Conservation (phyloP, 2,797 vertebrate genomes). For the Dipus sagitta region DNA sequence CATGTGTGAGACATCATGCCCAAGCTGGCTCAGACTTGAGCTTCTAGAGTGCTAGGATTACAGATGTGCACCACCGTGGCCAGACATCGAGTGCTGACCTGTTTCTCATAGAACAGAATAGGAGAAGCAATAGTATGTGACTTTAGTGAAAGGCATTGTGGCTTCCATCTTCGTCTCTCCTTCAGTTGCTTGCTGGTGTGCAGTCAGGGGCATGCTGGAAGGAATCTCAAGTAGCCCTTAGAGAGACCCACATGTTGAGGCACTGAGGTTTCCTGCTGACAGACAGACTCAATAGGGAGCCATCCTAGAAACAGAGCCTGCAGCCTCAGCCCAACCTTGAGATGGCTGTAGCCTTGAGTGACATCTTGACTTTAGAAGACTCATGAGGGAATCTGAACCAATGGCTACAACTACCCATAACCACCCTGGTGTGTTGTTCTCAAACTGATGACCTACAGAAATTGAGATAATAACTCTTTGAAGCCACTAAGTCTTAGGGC, state of each 20-base stretch:
- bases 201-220: neutral
- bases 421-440: neutral
- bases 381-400: neutral
- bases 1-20: neutral
- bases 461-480: constrained; percentile 45
- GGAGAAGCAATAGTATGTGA: neutral
- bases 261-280: neutral
- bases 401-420: neutral
- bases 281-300: neutral
- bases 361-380: neutral
- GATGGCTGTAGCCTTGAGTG: neutral
- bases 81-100: no score
- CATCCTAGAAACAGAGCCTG: neutral
- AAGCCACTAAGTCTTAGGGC: neutral
- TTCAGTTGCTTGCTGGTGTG: neutral
- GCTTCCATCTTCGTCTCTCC: neutral
- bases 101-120: neutral
- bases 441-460: constrained; percentile 27
- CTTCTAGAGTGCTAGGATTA: no score
- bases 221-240: neutral
- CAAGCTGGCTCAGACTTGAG: neutral
- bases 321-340: neutral
- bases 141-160: neutral
- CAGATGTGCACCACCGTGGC: no score
- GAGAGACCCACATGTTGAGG: neutral